phyloP scores from a whole-genome alignment of 2,797 vertebrate genomes.

The Brachymystax lenok region DNA sequence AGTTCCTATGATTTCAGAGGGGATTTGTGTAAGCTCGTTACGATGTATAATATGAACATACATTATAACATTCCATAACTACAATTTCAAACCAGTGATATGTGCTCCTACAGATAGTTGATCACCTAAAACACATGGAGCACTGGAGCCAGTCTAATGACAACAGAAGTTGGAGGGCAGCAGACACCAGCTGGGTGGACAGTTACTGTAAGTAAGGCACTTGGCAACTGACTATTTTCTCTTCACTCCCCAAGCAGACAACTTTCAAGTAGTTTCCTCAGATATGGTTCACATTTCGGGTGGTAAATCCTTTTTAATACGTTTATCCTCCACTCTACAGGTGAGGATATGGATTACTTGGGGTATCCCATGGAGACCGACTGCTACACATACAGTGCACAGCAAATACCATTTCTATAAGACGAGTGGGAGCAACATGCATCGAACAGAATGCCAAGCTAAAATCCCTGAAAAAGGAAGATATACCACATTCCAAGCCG shows the following conservation, averaged over 20 bases:
- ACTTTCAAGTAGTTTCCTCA: neutral
- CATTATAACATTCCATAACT: neutral
- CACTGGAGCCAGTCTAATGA: slow-evolving; percentile 41
- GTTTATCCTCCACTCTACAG: neutral
- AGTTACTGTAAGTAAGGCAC: slow-evolving; percentile 36
- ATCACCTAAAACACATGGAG: slow-evolving; percentile 57
- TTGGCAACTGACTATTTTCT: neutral
- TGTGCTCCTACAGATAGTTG: slow-evolving; percentile 50
- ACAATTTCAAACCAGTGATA: neutral
- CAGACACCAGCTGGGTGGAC: slow-evolving; percentile 32
- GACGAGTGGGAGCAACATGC: neutral
- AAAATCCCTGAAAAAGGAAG: neutral
- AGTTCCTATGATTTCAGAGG: neutral
- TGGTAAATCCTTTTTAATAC: neutral
- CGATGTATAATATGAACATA: no score
- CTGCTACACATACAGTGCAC: neutral
- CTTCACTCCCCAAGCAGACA: neutral
- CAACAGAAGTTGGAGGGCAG: slow-evolving; percentile 41
- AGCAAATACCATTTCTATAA: neutral
- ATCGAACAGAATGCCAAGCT: neutral
- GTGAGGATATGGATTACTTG: neutral
- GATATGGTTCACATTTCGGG: neutral
- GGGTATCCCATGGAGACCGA: neutral
- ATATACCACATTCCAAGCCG: neutral
- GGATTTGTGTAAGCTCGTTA: neutral